A percentile compares a stretch with the other conserved stretches of the same genome.
Conservation (phyloP, 1,140 invertebrate genomes). For the Ceratina japonica region DNA sequence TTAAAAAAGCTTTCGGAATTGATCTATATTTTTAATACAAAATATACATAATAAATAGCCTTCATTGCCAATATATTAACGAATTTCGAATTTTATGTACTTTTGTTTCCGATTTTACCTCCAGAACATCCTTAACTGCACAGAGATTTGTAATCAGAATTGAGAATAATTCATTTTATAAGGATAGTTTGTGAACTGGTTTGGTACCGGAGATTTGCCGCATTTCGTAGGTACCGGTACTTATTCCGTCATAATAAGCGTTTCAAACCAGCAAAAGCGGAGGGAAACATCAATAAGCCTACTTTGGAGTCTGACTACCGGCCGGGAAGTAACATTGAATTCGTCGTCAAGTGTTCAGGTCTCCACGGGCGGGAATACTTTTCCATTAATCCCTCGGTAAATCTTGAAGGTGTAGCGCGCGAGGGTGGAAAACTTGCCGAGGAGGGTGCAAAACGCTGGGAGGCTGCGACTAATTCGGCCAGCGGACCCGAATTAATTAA, state of each 20-base stretch:
- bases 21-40: too few relatives aligned
- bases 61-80: too few relatives aligned
- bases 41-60: too few relatives aligned
- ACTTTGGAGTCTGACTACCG: neutral
- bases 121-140: too few relatives aligned
- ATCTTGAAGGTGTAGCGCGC: constrained; percentile 10
- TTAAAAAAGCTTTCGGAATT: too few relatives aligned
- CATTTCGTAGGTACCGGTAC: too few relatives aligned
- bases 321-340: constrained; percentile 2
- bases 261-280: neutral
- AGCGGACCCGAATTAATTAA: constrained; percentile 39
- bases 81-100: too few relatives aligned
- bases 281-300: neutral
- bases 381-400: constrained; percentile 33
- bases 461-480: constrained; percentile 26
- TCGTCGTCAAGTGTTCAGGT: neutral
- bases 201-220: too few relatives aligned
- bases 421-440: neutral
- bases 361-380: constrained; percentile 4
- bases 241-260: neutral
- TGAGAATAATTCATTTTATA: too few relatives aligned
- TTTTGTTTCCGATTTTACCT: too few relatives aligned
- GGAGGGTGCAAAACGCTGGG: constrained; percentile 14
- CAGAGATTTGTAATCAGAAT: too few relatives aligned
- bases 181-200: too few relatives aligned